phyloP scores from a whole-genome alignment of 2,888 invertebrate genomes.

The Kuschelorhynchus macadamiae region DNA sequence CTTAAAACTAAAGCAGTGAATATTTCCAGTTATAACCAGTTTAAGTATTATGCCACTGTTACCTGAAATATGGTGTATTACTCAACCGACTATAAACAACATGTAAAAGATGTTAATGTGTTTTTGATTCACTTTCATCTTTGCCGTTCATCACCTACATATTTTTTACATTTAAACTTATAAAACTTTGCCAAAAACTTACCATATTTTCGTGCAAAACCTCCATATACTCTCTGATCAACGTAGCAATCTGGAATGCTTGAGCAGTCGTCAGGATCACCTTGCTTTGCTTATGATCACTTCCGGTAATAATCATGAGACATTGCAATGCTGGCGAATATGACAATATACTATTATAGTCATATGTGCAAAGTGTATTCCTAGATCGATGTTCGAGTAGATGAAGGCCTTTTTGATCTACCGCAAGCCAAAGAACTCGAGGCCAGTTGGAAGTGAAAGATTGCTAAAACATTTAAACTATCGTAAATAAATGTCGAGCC shows the following conservation, averaged over 20 bases:
- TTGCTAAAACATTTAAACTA: constrained; percentile 76
- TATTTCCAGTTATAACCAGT: no score
- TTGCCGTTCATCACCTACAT: no score
- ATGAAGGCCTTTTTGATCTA: constrained; percentile 93
- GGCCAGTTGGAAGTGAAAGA: constrained; percentile 97
- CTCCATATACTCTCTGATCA: constrained; percentile 90
- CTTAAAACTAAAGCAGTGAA: no score
- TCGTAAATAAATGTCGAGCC: neutral
- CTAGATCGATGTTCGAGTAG: constrained; percentile 90
- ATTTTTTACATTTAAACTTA: no score
- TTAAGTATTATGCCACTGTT: no score
- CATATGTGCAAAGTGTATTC: constrained; percentile 91
- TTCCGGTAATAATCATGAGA: constrained; percentile 93
- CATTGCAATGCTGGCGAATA: constrained; percentile 94
- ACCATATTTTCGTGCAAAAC: constrained; percentile 66
- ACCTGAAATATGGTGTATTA: no score
- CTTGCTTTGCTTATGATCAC: constrained; percentile 89
- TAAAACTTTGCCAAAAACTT: no score
- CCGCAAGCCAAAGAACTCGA: constrained; percentile 91
- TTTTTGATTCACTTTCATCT: no score
- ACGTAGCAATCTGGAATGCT: constrained; percentile 94
- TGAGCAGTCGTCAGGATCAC: constrained; percentile 93
- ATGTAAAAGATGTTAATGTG: no score
- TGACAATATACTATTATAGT: constrained; percentile 89
- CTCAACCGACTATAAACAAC: no score